phyloP scores from a whole-genome alignment of 2,888 invertebrate genomes.

The Platerodrilus igneus region DNA sequence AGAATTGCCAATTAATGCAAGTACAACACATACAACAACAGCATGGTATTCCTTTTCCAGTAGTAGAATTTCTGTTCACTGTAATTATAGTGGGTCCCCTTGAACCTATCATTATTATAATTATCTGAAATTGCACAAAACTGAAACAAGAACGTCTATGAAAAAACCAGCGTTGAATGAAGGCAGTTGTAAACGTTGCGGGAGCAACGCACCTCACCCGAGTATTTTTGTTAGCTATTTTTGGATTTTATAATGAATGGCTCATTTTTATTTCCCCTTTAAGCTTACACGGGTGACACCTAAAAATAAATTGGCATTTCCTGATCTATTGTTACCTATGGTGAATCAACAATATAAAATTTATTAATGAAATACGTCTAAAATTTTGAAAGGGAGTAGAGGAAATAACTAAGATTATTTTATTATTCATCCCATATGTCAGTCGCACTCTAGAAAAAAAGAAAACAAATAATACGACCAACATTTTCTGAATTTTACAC shows the following conservation, averaged over 20 bases:
- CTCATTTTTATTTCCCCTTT: constrained; percentile 3
- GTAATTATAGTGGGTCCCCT: constrained; percentile 53
- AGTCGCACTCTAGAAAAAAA: too few relatives aligned
- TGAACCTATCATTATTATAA: constrained; percentile 40
- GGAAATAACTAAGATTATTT: too few relatives aligned
- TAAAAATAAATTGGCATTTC: constrained; percentile 17
- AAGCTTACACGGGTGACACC: too few relatives aligned
- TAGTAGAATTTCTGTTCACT: constrained; percentile 33
- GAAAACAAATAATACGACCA: too few relatives aligned
- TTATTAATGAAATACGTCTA: too few relatives aligned
- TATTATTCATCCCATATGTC: too few relatives aligned
- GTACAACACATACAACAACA: constrained; percentile 74
- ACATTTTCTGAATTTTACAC: too few relatives aligned
- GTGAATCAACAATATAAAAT: too few relatives aligned
- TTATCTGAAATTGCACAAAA: constrained; percentile 1
- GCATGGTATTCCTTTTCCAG: constrained; percentile 57
- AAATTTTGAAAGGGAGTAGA: too few relatives aligned
- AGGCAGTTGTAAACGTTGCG: constrained; percentile 11
- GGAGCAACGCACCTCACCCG: constrained; percentile 14
- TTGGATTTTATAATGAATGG: constrained; percentile 16
- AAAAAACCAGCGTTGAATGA: too few relatives aligned
- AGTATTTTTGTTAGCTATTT: constrained; percentile 16
- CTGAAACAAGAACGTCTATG: too few relatives aligned
- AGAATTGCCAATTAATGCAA: constrained; percentile 72
- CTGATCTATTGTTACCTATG: too few relatives aligned